phyloP scores from a whole-genome alignment of 2,113 vertebrate genomes.

The Rhombomys opimus region DNA sequence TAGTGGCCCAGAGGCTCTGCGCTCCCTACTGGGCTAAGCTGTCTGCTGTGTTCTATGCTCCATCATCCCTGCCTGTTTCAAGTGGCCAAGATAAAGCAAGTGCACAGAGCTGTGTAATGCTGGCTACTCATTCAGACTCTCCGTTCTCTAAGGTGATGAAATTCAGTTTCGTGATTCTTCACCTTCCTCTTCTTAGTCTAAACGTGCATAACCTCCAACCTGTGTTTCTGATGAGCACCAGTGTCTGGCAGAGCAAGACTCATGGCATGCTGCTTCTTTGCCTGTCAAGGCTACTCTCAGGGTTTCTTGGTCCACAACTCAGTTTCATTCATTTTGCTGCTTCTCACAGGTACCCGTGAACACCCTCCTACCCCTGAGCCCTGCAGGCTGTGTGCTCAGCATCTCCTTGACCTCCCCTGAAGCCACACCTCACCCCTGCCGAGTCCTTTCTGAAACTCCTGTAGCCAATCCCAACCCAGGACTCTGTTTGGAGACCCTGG shows the following conservation, averaged over 20 bases:
- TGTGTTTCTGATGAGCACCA: background rate
- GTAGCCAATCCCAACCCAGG: background rate
- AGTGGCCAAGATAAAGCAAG: background rate
- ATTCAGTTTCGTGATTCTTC: background rate
- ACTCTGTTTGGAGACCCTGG: background rate
- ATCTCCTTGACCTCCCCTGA: background rate
- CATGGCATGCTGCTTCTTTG: background rate
- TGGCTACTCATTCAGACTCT: background rate
- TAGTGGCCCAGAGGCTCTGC: background rate
- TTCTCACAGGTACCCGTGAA: background rate
- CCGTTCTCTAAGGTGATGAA: background rate
- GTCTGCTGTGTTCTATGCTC: background rate
- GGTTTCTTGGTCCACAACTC: background rate
- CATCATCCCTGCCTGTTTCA: accelerated
- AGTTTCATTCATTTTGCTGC: background rate
- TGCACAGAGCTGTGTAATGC: background rate
- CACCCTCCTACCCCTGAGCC: background rate
- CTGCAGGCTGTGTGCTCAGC: background rate
- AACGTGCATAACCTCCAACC: accelerated
- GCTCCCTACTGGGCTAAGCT: accelerated
- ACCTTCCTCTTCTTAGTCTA: background rate
- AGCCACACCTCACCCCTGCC: background rate
- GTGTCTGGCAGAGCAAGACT: background rate
- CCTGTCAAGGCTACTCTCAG: background rate
- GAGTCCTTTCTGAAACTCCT: background rate